These are phyloP conservation scores for Lerista edwardsae DNA, from an alignment of 2,797 vertebrate species.

Conservation along the genomic window DNA sequence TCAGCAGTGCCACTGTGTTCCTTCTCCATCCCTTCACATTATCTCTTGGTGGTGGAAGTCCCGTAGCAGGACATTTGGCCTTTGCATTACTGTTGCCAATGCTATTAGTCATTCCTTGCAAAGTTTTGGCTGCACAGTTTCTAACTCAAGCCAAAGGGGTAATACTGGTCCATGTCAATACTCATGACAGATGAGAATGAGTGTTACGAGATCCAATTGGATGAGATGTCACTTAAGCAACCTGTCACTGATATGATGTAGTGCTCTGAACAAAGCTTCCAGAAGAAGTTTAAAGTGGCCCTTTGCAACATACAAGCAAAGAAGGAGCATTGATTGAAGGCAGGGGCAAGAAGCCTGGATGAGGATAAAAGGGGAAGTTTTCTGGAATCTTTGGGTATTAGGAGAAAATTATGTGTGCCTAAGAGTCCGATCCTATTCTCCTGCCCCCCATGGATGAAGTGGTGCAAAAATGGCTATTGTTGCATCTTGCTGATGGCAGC, in stretches of 20 bases:
- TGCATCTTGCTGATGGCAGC: too few species aligned
- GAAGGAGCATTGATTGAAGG: background rate
- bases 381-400: background rate
- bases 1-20: background rate
- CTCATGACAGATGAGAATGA: background rate
- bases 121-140: background rate
- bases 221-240: slow-evolving; percentile 7
- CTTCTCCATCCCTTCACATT: background rate
- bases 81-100: background rate
- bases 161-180: slow-evolving; percentile 17
- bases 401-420: background rate
- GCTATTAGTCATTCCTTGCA: background rate
- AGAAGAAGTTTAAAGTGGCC: background rate
- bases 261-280: background rate
- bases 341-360: background rate
- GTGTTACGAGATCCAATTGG: background rate
- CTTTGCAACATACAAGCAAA: background rate
- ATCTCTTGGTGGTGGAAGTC: background rate
- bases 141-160: fast-evolving
- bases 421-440: too few species aligned
- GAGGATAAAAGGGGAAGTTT: background rate
- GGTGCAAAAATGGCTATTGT: too few species aligned
- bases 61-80: fast-evolving
- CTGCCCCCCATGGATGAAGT: too few species aligned
- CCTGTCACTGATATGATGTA: background rate